Conservation (phyloP, 2,888 invertebrate genomes). For the Leucozona laternaria region DNA sequence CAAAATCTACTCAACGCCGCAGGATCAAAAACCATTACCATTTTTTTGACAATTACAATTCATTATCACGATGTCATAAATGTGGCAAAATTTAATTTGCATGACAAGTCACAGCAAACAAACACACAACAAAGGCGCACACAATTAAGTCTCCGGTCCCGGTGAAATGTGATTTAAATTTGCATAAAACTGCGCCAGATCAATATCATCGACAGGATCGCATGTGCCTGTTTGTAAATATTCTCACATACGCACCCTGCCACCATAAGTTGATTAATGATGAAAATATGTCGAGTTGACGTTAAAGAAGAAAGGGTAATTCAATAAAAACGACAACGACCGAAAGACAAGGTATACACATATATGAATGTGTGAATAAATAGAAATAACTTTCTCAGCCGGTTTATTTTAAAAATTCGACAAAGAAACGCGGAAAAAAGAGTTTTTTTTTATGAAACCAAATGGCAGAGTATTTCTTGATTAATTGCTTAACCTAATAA, state of each 20-base stretch:
- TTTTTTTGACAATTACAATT: slow-evolving; percentile 59
- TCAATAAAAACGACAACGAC: background rate
- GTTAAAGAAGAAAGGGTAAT: slow-evolving; percentile 56
- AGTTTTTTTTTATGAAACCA: slow-evolving; percentile 29
- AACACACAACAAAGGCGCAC: slow-evolving; percentile 61
- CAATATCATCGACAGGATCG: slow-evolving; percentile 51
- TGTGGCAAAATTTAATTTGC: slow-evolving; percentile 74
- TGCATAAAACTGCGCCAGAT: slow-evolving; percentile 73
- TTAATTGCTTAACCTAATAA: slow-evolving; percentile 74
- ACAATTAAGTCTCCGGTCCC: slow-evolving; percentile 37
- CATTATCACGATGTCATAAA: slow-evolving; percentile 74
- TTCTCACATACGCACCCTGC: slow-evolving; percentile 53
- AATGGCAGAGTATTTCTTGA: slow-evolving; percentile 56
- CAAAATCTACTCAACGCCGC: slow-evolving; percentile 40
- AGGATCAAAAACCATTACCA: slow-evolving; percentile 56
- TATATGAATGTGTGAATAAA: slow-evolving; percentile 37
- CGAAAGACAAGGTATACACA: background rate
- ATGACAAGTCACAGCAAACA: slow-evolving; percentile 73
- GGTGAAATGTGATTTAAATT: slow-evolving; percentile 71
- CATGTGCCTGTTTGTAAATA: slow-evolving; percentile 16
- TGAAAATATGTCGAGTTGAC: slow-evolving; percentile 59
- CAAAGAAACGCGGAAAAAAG: background rate
- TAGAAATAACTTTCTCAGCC: slow-evolving; percentile 46
- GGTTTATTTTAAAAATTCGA: slow-evolving; percentile 17
- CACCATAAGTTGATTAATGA: slow-evolving; percentile 71